These are phyloP conservation scores for Acrocera orbiculus DNA, from an alignment of 2,888 invertebrate species.

Conservation along the genomic window DNA sequence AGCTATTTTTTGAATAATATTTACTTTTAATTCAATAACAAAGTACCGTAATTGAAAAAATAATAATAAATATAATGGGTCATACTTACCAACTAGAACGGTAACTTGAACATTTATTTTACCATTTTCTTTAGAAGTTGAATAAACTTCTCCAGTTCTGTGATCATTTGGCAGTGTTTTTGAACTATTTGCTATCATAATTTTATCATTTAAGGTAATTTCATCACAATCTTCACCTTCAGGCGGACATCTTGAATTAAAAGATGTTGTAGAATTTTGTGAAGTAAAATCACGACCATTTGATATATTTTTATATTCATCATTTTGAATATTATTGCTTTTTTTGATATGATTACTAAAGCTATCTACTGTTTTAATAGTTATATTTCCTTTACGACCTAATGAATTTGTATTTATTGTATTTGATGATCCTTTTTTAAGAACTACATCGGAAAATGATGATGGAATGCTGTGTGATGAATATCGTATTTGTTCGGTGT, in stretches of 20 bases:
- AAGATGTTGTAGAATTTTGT: slow-evolving; percentile 14
- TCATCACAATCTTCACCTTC: slow-evolving; percentile 70
- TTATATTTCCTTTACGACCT: no score
- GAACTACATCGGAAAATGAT: no score
- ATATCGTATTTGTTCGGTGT: no score
- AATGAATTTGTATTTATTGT: no score
- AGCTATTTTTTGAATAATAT: not conserved
- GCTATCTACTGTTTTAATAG: no score
- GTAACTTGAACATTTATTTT: slow-evolving; percentile 80
- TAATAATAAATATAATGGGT: not conserved
- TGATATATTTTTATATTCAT: slow-evolving; percentile 1
- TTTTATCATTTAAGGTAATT: slow-evolving; percentile 36
- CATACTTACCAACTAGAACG: slow-evolving; percentile 48
- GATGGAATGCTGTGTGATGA: no score
- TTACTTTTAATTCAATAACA: not conserved
- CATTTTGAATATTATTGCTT: no score
- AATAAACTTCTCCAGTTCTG: slow-evolving; percentile 21
- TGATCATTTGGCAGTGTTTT: slow-evolving; percentile 18
- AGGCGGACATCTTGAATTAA: slow-evolving; percentile 36
- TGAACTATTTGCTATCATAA: slow-evolving; percentile 6
- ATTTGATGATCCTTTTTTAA: no score
- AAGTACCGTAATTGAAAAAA: not conserved
- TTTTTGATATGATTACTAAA: no score
- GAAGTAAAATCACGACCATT: no score
- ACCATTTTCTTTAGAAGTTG: slow-evolving; percentile 50